Conservation (phyloP, 2,797 vertebrate genomes). For the Microchirus variegatus region DNA sequence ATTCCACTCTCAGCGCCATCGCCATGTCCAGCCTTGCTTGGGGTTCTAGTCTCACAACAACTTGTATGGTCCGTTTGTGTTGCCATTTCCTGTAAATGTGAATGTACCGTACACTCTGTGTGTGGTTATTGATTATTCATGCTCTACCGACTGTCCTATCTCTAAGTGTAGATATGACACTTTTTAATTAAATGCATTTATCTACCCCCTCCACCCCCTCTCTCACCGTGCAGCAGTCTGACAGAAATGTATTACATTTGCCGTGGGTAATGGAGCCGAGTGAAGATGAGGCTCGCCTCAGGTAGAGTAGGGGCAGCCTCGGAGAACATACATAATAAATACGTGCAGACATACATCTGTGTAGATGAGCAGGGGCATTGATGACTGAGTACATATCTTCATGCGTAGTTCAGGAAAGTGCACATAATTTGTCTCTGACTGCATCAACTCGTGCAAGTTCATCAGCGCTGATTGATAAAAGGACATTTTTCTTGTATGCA, state of each 20-base stretch:
- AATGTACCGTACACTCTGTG: conserved; percentile 10
- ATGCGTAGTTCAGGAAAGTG: background rate
- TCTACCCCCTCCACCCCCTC: conserved; percentile 78
- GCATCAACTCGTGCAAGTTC: conserved; percentile 30
- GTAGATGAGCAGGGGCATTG: conserved; percentile 32
- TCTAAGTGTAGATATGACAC: conserved; percentile 84
- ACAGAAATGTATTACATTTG: conserved; percentile 83
- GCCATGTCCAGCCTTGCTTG: conserved; percentile 4
- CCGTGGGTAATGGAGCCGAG: conserved; percentile 76
- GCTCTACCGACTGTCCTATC: conserved; percentile 69
- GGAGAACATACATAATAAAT: conserved; percentile 43
- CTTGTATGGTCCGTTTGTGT: conserved; percentile 1
- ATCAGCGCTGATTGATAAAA: conserved; percentile 43
- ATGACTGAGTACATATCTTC: conserved; percentile 35
- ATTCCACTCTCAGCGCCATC: conserved; percentile 21
- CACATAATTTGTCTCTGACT: conserved; percentile 19
- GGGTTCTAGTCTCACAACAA: conserved; percentile 7
- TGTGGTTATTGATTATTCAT: conserved; percentile 78
- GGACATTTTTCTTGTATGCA: conserved; percentile 39
- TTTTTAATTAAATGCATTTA: conserved; percentile 87
- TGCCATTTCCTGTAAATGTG: conserved; percentile 7
- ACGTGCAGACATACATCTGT: conserved; percentile 24
- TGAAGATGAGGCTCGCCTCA: conserved; percentile 63
- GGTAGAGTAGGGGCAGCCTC: conserved; percentile 47
- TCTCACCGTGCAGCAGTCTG: conserved; percentile 62